Evolutionary conservation across 2,888 invertebrate genomes (phyloP).

Genomic region (Synergus umbraculus): DNA sequence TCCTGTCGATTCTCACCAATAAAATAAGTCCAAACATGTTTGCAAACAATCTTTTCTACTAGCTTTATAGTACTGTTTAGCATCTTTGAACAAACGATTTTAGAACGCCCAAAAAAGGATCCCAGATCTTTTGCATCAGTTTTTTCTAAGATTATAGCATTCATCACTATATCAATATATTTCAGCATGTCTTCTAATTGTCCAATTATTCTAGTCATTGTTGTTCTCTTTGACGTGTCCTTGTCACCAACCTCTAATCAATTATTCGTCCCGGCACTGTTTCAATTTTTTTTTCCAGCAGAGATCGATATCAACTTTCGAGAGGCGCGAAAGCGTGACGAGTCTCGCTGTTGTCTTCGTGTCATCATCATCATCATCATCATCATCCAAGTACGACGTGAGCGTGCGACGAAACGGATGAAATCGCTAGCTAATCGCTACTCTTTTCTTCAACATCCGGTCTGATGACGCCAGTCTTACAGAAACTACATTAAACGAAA

Average conservation of each 20-base stretch:
- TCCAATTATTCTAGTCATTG: neutral
- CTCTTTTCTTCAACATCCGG: conserved; percentile 32
- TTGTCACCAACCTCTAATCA: conserved; percentile 38
- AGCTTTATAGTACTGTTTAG: neutral
- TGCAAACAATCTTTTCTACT: no score
- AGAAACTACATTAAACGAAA: neutral
- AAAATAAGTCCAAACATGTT: no score
- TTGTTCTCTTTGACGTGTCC: conserved; percentile 11
- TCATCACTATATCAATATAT: neutral
- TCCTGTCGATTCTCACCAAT: neutral
- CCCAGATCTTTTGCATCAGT: neutral
- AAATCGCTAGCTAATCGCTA: conserved; percentile 39
- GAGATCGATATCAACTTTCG: conserved; percentile 52
- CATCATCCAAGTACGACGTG: conserved; percentile 29
- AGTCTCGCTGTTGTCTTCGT: conserved; percentile 19
- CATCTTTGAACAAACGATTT: neutral
- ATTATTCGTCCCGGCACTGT: conserved; percentile 46
- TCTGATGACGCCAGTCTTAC: conserved; percentile 4
- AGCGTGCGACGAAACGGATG: conserved; percentile 45
- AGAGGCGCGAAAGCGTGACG: conserved; percentile 55
- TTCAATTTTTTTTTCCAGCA: conserved; percentile 41
- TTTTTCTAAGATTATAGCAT: neutral
- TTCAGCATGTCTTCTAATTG: neutral
- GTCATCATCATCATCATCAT: conserved; percentile 18
- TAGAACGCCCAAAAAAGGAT: neutral